Evolutionary conservation across 2,113 vertebrate species (phyloP).

Genomic region (Donacobius atricapilla): DNA sequence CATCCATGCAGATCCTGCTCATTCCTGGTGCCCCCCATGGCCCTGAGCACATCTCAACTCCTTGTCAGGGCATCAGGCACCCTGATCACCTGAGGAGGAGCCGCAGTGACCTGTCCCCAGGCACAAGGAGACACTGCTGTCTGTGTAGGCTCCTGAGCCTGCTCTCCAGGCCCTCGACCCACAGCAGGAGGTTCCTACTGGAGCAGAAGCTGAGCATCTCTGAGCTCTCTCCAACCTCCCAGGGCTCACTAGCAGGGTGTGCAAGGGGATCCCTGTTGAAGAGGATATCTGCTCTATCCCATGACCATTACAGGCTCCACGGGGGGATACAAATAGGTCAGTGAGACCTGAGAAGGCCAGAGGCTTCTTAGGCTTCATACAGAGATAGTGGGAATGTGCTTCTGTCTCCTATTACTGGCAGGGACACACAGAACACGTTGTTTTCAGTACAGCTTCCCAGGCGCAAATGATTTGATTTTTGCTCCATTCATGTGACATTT

Average conservation of each 20-base stretch:
- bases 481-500: neutral
- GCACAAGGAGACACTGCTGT: neutral
- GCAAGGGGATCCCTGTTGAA: neutral
- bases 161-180: rapidly evolving
- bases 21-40: neutral
- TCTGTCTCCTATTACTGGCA: neutral
- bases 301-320: neutral
- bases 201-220: neutral
- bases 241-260: neutral
- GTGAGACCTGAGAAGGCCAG: neutral
- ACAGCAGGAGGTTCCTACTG: neutral
- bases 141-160: neutral
- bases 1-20: neutral
- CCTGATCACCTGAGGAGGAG: rapidly evolving
- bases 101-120: neutral
- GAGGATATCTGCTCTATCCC: neutral
- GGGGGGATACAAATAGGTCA: neutral
- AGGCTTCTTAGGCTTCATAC: neutral
- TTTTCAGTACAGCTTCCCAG: neutral
- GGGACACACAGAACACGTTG: neutral
- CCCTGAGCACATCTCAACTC: neutral
- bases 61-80: neutral
- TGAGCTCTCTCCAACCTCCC: neutral
- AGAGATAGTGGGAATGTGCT: neutral
- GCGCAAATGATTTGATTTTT: neutral